phyloP scores from a whole-genome alignment of 2,888 invertebrate genomes.

The Shargacucullia verbasci region DNA sequence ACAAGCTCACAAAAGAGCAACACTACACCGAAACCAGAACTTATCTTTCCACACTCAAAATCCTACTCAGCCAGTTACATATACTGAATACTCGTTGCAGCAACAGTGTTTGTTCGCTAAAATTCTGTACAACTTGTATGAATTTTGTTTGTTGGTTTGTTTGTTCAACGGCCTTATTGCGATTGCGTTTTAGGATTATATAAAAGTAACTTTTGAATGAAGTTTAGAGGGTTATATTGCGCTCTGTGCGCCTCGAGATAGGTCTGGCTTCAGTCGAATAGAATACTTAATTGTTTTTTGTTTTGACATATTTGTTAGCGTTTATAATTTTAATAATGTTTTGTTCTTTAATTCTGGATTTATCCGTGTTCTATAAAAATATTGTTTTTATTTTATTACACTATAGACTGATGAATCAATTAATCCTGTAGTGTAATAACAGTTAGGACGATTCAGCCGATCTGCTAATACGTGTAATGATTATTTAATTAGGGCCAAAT shows the following conservation, averaged over 20 bases:
- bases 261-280: constrained; percentile 36
- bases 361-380: too few relatives aligned
- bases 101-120: constrained; percentile 48
- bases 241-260: constrained; percentile 48
- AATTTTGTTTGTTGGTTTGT: constrained; percentile 60
- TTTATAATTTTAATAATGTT: too few relatives aligned
- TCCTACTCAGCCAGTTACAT: constrained; percentile 18
- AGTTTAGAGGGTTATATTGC: constrained; percentile 65
- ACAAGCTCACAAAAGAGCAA: constrained; percentile 41
- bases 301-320: too few relatives aligned
- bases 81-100: constrained; percentile 19
- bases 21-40: constrained; percentile 42
- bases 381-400: too few relatives aligned
- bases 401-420: too few relatives aligned
- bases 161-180: constrained; percentile 54
- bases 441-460: too few relatives aligned
- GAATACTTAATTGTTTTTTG: neutral
- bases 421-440: too few relatives aligned
- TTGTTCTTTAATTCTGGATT: too few relatives aligned
- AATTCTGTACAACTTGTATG: constrained; percentile 61
- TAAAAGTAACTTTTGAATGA: constrained; percentile 44
- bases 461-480: too few relatives aligned
- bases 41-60: constrained; percentile 50
- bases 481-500: too few relatives aligned
- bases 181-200: constrained; percentile 53